Evolutionary conservation across 2,797 vertebrate species (phyloP).

Genomic region (Hapalemur alaotrensis): DNA sequence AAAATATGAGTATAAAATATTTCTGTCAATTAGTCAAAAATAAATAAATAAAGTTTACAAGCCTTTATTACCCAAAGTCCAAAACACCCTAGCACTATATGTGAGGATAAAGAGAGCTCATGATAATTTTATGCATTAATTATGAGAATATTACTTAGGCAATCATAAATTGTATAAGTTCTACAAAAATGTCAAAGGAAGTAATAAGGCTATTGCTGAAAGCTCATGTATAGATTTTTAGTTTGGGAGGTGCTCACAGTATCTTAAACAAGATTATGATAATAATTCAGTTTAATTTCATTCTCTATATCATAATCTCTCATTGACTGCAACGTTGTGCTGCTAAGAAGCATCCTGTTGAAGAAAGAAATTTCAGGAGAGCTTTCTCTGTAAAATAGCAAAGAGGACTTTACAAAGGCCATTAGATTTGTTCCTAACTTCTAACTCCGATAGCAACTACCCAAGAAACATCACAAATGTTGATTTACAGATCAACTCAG

Average conservation of each 20-base stretch:
- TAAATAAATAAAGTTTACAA: not conserved
- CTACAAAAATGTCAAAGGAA: not conserved
- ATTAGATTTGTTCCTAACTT: constrained; percentile 28
- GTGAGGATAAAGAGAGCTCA: constrained; percentile 2
- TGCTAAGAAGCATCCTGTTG: not conserved
- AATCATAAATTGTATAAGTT: constrained; percentile 30
- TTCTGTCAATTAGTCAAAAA: not conserved
- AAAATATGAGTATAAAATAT: constrained; percentile 43
- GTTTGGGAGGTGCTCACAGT: not conserved
- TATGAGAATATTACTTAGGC: constrained; percentile 7
- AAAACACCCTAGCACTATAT: not conserved
- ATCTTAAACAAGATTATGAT: constrained; percentile 10
- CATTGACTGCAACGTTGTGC: not conserved
- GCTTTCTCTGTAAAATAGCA: constrained; percentile 20
- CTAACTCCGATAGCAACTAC: constrained; percentile 3
- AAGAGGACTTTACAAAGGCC: constrained; percentile 13
- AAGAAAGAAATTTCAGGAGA: not conserved
- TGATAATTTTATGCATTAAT: not conserved
- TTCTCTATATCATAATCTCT: not conserved
- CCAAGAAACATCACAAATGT: not conserved
- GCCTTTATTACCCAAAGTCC: not conserved
- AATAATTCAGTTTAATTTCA: not conserved
- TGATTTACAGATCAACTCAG: not conserved
- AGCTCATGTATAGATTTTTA: not conserved
- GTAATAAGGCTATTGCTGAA: not conserved